Conservation (phyloP, 2,113 vertebrate species). For the Aix galericulata region DNA sequence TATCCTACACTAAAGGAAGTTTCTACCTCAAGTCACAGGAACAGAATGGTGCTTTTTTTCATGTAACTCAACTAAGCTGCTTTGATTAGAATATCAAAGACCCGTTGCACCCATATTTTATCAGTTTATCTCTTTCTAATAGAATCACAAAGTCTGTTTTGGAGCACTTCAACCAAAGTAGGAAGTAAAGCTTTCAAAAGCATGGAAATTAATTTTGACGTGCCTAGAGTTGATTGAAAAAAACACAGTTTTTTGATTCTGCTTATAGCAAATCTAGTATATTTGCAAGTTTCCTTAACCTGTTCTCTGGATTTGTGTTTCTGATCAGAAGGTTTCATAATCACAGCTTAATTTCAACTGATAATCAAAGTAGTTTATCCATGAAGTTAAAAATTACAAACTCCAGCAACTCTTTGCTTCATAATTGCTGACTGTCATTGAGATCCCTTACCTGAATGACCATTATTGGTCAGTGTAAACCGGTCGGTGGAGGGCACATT, state of each 20-base stretch:
- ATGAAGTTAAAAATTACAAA: neutral
- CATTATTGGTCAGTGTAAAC: conserved; percentile 90
- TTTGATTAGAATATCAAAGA: neutral
- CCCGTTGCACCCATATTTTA: neutral
- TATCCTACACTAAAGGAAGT: neutral
- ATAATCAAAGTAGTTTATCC: neutral
- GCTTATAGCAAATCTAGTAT: neutral
- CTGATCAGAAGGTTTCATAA: neutral
- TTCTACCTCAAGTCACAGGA: neutral
- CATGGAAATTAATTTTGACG: neutral
- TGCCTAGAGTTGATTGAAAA: neutral
- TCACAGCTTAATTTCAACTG: neutral
- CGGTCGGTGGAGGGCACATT: conserved; percentile 76
- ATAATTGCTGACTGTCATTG: neutral
- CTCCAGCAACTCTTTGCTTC: neutral
- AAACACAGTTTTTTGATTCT: neutral
- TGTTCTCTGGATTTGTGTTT: neutral
- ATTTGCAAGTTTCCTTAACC: neutral
- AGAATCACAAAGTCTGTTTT: neutral
- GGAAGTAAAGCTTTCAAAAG: neutral
- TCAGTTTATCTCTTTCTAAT: neutral
- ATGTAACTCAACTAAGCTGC: neutral
- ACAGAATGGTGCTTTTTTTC: neutral
- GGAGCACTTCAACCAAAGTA: neutral
- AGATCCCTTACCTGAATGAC: conserved; percentile 87